Base-by-base conservation (phyloP, 1,140 invertebrate genomes). In the Pogonus chalceus region DNA sequence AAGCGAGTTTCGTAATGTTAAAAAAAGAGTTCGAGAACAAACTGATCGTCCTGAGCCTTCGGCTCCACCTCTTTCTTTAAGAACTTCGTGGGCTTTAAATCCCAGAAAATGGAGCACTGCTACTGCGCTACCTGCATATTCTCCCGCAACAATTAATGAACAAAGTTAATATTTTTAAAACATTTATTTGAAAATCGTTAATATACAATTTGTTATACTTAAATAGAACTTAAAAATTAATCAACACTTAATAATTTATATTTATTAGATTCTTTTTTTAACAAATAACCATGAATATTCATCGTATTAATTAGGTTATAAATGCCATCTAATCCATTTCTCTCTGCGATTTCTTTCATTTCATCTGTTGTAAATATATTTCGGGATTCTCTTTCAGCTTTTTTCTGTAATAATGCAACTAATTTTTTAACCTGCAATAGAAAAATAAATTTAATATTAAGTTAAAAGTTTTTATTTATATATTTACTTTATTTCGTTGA, bases 221-320 rank as follows among this genome's bases (percentile, higher is more conserved):
- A 3, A 21, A 14, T 49, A 9, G 18, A 14, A 9, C 20, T 9
- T 9, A 54, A 47, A 26, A 48, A 56, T 16, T 47, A 58, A 49
- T 60, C 57, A 23, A 50, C 49, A 26, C 50, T 58, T 22, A 66
- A 69, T 58, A 87, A 76, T 69, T 87, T 78, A 65, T 92, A 96
- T 14, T 82, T 74, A 68, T 87, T 82, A n/a, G 77, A 75, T 10
- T 81, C 84, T 72, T 90, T 91, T 64, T 92, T 85, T 55, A 96
- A 73, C 49, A 96, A 74, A 73, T 85, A 85, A 23, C 90, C 90
- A 70, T 91, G 84, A 60, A 85, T 79, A 65, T 96, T 94, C 54
- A 95, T 75, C 48, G 81, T 80, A 46, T 80, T 77, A 35, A 96
- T 76, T 46, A 94, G 77, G 59, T 78, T 66, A 49, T 74, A 69